A percentile compares a stretch with the other conserved stretches of the same genome.
These are phyloP conservation scores for Plotosus lineatus DNA, from an alignment of 2,113 vertebrate species.

Conservation along the genomic window DNA sequence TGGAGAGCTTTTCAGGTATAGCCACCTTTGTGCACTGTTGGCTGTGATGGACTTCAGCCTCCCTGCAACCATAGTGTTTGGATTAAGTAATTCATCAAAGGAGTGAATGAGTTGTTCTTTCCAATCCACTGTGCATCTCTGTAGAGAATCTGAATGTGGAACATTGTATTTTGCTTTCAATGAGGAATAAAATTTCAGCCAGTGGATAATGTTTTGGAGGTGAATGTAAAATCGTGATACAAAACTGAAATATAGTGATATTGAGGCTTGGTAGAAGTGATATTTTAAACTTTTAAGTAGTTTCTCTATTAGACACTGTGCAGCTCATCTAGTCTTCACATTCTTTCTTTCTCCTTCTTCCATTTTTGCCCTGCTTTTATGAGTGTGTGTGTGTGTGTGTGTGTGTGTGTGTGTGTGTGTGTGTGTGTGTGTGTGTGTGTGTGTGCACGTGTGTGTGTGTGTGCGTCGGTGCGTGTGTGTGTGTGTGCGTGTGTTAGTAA, in stretches of 20 bases:
- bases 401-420: too few relatives aligned
- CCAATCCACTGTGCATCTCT: too few relatives aligned
- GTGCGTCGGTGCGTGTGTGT: too few relatives aligned
- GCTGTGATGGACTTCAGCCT: too few relatives aligned
- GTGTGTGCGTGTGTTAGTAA: conserved; percentile 28
- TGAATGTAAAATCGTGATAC: not conserved
- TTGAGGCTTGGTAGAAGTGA: not conserved
- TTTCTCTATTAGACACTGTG: not conserved
- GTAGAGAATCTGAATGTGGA: not conserved
- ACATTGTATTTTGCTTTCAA: not conserved
- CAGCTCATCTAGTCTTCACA: not conserved
- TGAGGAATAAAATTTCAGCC: not conserved
- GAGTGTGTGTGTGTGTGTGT: too few relatives aligned
- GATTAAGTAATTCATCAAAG: too few relatives aligned
- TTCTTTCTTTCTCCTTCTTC: conserved; percentile 27
- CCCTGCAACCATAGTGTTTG: too few relatives aligned
- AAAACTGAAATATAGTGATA: not conserved
- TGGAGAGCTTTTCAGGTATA: too few relatives aligned
- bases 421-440: too few relatives aligned
- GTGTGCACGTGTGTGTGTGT: too few relatives aligned
- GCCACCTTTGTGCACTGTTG: too few relatives aligned
- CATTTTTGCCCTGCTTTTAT: not conserved
- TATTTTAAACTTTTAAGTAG: not conserved
- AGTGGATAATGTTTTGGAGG: not conserved
- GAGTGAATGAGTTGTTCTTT: too few relatives aligned